These are phyloP conservation scores for Phengaris alcon DNA, from an alignment of 2,888 invertebrate genomes.

Conservation along the genomic window DNA sequence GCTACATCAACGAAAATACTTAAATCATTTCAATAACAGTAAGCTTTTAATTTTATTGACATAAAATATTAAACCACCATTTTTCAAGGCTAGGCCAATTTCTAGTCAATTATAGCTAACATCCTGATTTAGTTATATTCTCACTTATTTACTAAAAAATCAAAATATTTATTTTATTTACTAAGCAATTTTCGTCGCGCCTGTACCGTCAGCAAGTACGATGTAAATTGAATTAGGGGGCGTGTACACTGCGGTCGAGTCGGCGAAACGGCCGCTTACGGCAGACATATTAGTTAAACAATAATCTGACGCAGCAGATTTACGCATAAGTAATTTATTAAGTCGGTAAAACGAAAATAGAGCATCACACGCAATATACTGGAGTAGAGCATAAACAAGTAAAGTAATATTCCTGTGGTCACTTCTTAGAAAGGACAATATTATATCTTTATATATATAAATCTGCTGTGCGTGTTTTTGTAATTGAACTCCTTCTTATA, in stretches of 20 bases:
- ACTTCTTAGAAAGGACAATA: too few species aligned
- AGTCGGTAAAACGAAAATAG: conserved; percentile 6
- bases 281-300: conserved; percentile 12
- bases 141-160: background rate
- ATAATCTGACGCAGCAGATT: conserved; percentile 13
- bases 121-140: too few species aligned
- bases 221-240: conserved; percentile 73
- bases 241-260: conserved; percentile 51
- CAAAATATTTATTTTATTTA: background rate
- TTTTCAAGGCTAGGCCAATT: background rate
- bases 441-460: too few species aligned
- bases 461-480: too few species aligned
- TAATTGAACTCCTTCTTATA: too few species aligned
- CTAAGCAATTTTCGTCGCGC: conserved; percentile 38
- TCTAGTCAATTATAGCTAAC: too few species aligned
- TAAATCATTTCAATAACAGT: background rate
- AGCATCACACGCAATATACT: background rate
- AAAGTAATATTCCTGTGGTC: too few species aligned
- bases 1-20: background rate
- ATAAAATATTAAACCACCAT: background rate
- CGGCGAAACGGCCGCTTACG: conserved; percentile 40
- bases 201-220: conserved; percentile 47
- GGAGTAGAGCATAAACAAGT: too few species aligned
- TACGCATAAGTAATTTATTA: conserved; percentile 7
- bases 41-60: background rate